Evolutionary conservation across 2,797 vertebrate species (phyloP), one percentile per base, ranked within the genome.

Genomic region (Microctenopoma lineatum): DNA sequence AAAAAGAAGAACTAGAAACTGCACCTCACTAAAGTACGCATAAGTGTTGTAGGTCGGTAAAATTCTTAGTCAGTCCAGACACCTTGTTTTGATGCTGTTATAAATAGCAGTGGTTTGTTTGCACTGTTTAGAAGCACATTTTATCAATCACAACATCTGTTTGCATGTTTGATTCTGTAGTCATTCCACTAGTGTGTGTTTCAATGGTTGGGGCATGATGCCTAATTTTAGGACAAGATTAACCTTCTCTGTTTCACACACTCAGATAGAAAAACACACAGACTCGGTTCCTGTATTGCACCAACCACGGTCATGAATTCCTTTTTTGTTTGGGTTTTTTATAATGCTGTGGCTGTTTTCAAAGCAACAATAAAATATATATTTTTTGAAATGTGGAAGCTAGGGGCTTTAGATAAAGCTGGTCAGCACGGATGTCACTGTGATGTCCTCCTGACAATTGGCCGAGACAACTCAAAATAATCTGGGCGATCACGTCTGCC

Each of bases 321-420:
- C 68, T 67, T 34, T 58, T 26, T 16, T 25, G 15, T 14, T 7
- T 15, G 2, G 41, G 13, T 50, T 1, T 52, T 56, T 59, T 52
- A 68, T 77, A 51, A 58, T 38, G 7, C 59, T 29, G 36, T 13
- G 21, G 29, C 38, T 62, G 34, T 77, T 75, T 76, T 77, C 72
- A 68, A 68, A 46, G 41, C 45, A 21, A 47, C 60, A 48, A 72
- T 77, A 59, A 76, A 76, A 70, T 50, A 29, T 50, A 29, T 70
- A 54, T 73, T 53, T 5, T 84, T 75, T 83, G 78, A 77, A 75
- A 81, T 1, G 14, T 55, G 67, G 27, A 50, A 80, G 64, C 59
- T 74, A 64, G 65, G 77, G 74, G 57, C 50, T 67, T 74, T 59
- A 45, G 69, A 77, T 59, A 48, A 55, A n/a, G 45, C 46, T 55